Evolutionary conservation across 1,140 invertebrate genomes (phyloP).

Genomic region (Metopolophium dirhodum): DNA sequence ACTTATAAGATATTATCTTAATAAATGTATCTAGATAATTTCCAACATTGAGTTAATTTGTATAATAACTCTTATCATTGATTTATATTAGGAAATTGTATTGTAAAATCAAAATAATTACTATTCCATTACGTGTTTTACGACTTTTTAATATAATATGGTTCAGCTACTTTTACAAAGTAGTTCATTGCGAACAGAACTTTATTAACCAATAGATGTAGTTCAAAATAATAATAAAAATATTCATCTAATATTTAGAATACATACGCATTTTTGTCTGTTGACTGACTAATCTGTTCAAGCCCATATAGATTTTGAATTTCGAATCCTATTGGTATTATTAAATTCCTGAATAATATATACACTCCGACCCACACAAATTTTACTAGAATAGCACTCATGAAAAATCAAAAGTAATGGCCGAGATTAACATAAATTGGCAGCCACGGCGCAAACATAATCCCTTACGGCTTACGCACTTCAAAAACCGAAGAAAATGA

Average conservation of each 20-base stretch:
- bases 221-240: too few relatives aligned
- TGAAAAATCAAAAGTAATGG: neutral
- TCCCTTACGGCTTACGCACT: neutral
- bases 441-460: neutral
- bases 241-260: neutral
- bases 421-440: neutral
- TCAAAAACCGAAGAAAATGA: neutral
- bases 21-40: neutral
- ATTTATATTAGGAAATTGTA: neutral
- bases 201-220: too few relatives aligned
- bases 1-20: too few relatives aligned
- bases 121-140: neutral
- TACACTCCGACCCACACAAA: rapidly evolving
- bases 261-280: neutral
- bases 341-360: neutral
- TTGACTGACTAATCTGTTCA: neutral
- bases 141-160: neutral
- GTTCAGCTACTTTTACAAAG: neutral
- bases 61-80: neutral
- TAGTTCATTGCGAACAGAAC: too few relatives aligned
- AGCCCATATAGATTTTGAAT: neutral
- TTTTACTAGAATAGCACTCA: neutral
- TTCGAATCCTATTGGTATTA: neutral
- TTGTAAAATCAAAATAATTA: neutral
- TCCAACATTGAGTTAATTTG: neutral